Base-by-base conservation (phyloP, 2,797 vertebrate species). In the Malurus leucopterus region DNA sequence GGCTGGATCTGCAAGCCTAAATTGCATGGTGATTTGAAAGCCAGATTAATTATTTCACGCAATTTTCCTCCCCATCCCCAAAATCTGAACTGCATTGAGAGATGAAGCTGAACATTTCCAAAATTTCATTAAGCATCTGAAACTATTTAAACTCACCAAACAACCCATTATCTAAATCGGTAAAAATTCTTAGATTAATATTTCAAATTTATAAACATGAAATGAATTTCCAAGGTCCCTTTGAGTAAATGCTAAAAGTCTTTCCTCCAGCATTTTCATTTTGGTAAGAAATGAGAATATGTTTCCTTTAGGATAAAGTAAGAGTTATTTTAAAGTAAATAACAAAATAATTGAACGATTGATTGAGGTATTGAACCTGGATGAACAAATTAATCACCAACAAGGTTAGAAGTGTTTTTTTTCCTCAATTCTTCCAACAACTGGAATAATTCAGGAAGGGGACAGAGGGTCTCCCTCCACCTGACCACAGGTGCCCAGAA, bases 321-420 rank as follows among this genome's bases (percentile, higher is more conserved):
- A 47, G 29, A 50, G 29, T 1, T 11, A 17, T 30, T 87, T 34
- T 2, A 21, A 71, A 81, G 51, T n/a, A 53, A 57, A 24, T 29
- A 55, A 51, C 1, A 40, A 34, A 68, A 40, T 13, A 36, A 68
- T 34, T 43, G 38, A 68, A 59, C 8, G 36, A 50, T 1, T 30
- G 15, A n/a, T 16, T 8, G 32, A 13, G 7, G 14, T 54, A 29
- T 21, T 64, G 44, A 74, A 21, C 11, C n/a, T 30, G 17, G 22
- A 29, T 41, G 9, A 78, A 23, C 5, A 59, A 32, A 69, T 34
- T 7, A 7, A 1, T 34, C 16, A 63, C 10, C 17, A 19, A 11
- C 1, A 2, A n/a, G 20, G 30, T 27, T 54, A 67, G 30, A 71
- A 57, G 27, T 15, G 26, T 0, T 3, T 0, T 50, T 40, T 43